Base-by-base conservation (phyloP, 2,797 vertebrate species). In the Limosa lapponica region DNA sequence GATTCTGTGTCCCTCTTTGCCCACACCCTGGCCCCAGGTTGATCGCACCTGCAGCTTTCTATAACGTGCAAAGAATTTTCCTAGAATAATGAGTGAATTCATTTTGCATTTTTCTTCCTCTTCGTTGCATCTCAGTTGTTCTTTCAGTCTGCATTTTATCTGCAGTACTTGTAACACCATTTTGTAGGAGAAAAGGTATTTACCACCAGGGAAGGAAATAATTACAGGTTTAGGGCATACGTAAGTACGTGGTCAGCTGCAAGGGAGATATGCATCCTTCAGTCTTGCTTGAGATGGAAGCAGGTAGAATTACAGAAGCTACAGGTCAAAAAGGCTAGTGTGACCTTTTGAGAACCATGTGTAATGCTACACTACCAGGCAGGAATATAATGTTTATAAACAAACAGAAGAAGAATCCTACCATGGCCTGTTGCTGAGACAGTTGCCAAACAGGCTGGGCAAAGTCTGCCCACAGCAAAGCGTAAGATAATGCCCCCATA, bases 301-400 rank as follows among this genome's bases (percentile, higher is more conserved):
- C 16, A 84, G 54, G 49, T 66, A 72, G 62, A 69, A 87, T 82
- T 66, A 66, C 78, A 77, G 78, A 72, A 84, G 82, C n/a, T 28
- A 43, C 16, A 54, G 30, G 66, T 48, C 57, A 86, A 86, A 93
- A 83, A 64, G 69, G 43, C 70, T 70, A 73, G 32, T 1, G 1
- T 92, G 77, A 91, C 70, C 69, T 87, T 78, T 57, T 20, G 67
- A 87, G 43, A 82, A 55, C 62, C 37, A 23, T 25, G 27, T 73
- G 64, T 81, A 67, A 83, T 44, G 15, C 58, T 89, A 89, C 32
- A n/a, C 36, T 75, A 46, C 34, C 54, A 75, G 72, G 17, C 46
- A 86, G 36, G 37, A 91, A 90, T 66, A 77, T 54, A 64, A 77
- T 41, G 41, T 83, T 93, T 80, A 64, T 72, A 71, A 86, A 64